Evolutionary conservation across 2,113 vertebrate genomes (phyloP), one percentile per base, ranked within the genome.

Genomic region (Tachuris rubrigastra): DNA sequence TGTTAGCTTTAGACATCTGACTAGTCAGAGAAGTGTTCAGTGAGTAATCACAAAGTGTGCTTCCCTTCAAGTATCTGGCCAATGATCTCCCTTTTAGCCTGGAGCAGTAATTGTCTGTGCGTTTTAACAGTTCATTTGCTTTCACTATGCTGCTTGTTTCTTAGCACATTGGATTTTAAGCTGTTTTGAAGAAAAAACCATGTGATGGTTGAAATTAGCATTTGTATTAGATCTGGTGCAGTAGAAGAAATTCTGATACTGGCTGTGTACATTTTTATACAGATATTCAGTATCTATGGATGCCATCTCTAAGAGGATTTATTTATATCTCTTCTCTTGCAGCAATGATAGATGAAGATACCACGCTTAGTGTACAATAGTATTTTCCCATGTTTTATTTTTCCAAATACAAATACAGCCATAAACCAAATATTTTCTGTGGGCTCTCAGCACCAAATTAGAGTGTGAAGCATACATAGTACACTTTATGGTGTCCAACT

Each of bases 61-160:
- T 96, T 94, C 69, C 53, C 47, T 87, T 82, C 63, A 56, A 75
- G 73, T 89, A 44, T 85, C 77, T 92, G 81, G 58, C 56, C 85
- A 63, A 53, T 27, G 71, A 87, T 92, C 80, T 95, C 55, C 41
- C 31, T 94, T 83, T 91, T 92, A 76, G 77, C 95, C 95, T 74
- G 47, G 22, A 92, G 93, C 94, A 73, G 18, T 95, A 81, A 85
- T 92, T 92, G 80, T 33, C 80, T 96, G 65, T 91, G 80, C 66
- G 21, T 89, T 96, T 94, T 93, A 95, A 81, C 74, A 93, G 82
- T 89, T 86, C 87, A 89, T 97, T 97, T 91, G 52, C 76, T 95
- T 94, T 95, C 90, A 56, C 74, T 53, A 42, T 23, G 9, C 31
- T 83, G 8, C 80, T 95, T 94, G 83, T 80, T 94, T 85, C 80